These are phyloP conservation scores for Planococcus citri DNA, from an alignment of 1,140 invertebrate species.

Conservation along the genomic window DNA sequence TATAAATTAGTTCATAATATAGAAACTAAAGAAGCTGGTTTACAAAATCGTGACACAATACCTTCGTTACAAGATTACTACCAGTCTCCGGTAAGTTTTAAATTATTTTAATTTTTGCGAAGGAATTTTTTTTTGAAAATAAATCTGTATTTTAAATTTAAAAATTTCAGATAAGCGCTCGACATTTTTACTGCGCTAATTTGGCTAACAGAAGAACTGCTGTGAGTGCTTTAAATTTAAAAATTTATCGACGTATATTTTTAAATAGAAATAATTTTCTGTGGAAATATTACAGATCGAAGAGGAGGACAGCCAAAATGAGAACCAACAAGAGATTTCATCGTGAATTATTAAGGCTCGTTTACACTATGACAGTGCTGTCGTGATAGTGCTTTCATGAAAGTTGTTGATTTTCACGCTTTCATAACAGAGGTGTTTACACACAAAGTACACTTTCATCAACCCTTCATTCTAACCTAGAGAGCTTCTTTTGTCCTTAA, in stretches of 20 bases:
- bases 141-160: too few relatives aligned
- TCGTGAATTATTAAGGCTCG: too few relatives aligned
- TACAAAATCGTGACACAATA: constrained; percentile 25
- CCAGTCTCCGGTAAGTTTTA: constrained; percentile 27
- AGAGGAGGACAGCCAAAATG: not conserved
- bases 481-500: too few relatives aligned
- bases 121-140: too few relatives aligned
- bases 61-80: constrained; percentile 27
- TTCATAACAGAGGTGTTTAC: too few relatives aligned
- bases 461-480: too few relatives aligned
- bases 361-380: too few relatives aligned
- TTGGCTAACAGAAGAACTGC: not conserved
- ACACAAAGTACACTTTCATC: too few relatives aligned
- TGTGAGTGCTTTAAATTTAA: not conserved
- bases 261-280: not conserved
- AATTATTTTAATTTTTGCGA: constrained; percentile 14
- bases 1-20: constrained; percentile 29
- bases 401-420: too few relatives aligned
- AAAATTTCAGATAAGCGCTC: not conserved
- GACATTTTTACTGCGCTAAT: not conserved
- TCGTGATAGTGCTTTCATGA: too few relatives aligned
- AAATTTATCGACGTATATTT: not conserved
- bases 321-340: not conserved
- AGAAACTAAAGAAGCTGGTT: constrained; percentile 25
- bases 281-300: not conserved